Base-by-base conservation (phyloP, 1,140 invertebrate genomes). In the Notospermus geniculatus region DNA sequence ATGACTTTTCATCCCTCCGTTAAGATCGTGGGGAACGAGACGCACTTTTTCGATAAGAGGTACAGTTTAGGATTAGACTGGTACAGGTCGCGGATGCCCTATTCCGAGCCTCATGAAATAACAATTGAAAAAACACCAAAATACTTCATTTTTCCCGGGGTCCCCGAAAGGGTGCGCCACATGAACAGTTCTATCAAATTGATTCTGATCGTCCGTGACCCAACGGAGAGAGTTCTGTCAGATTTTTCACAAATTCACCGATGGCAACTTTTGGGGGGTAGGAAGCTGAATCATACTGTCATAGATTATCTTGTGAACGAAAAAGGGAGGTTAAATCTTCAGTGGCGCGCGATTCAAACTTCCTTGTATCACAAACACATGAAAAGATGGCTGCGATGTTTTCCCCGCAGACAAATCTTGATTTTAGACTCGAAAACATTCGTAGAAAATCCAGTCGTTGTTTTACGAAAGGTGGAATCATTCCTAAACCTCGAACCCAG, bases 121-220 rank as follows among this genome's bases (percentile, higher is more conserved):
- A 84, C 83, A 0, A 75, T 84, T 29, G 84, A 85, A 62, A 85
- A 85, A 68, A 82, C 81, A 2, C 84, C 84, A 15, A 77, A 77
- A 7, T 85, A 85, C 68, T 84, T 84, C 67, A 73, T 80, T 9
- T 70, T 71, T 39, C 85, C 56, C 5, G 89, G 90, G 64, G 92
- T 89, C 2, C 92, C 93, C 0, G 84, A 86, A 58, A 83, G 93
- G 50, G 89, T 97, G 0, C 87, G 89, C 67, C 85, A 87, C 50
- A 92, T 97, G 91, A 93, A 95, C 76, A 86, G 88, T 2, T 85
- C 87, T 13, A 90, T 91, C 50, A 93, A 91, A 77, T 80, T 97
- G n/a, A 82, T 97, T 30, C 86, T 95, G 1, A 92, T 97, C 17
- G 90, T 97, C 0, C 81, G 93, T 15, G 91, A 97, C 80, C 94